Conservation (phyloP, 2,797 vertebrate genomes). For the Sparidentex hasta region DNA sequence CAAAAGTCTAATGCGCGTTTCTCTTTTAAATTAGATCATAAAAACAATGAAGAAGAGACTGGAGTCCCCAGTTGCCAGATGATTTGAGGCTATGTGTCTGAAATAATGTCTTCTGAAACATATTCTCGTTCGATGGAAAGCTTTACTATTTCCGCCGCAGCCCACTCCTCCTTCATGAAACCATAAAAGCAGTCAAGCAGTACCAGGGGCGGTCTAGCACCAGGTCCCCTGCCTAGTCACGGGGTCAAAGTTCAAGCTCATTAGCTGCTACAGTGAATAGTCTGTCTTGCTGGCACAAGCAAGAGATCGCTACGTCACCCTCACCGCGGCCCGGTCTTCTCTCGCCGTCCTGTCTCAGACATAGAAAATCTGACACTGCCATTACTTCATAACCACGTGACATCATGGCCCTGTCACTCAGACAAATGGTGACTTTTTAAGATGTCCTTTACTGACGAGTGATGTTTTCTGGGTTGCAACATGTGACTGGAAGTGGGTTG, state of each 20-base stretch:
- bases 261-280: conserved; percentile 79
- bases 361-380: conserved; percentile 46
- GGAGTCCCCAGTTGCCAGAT: conserved; percentile 4
- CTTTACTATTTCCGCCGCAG: conserved; percentile 9
- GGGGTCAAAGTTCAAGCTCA: conserved; percentile 83
- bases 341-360: conserved; percentile 40
- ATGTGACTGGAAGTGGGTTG: conserved; percentile 48
- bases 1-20: neutral
- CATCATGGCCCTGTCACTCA: conserved; percentile 45
- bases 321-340: conserved; percentile 28
- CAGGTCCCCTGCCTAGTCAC: conserved; percentile 45
- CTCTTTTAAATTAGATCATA: conserved; percentile 9
- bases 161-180: conserved; percentile 33
- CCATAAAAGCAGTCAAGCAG: conserved; percentile 54
- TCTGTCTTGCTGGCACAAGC: conserved; percentile 60
- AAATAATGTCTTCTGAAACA: conserved; percentile 1
- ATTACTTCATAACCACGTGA: conserved; percentile 56
- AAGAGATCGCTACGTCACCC: conserved; percentile 37
- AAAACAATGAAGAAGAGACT: neutral
- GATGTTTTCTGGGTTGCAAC: conserved; percentile 38
- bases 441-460: conserved; percentile 24
- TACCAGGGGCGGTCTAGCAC: conserved; percentile 28
- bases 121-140: conserved; percentile 24
- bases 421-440: conserved; percentile 45
- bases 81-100: conserved; percentile 12